phyloP scores from a whole-genome alignment of 1,140 invertebrate genomes.

The Orchesella cincta region DNA sequence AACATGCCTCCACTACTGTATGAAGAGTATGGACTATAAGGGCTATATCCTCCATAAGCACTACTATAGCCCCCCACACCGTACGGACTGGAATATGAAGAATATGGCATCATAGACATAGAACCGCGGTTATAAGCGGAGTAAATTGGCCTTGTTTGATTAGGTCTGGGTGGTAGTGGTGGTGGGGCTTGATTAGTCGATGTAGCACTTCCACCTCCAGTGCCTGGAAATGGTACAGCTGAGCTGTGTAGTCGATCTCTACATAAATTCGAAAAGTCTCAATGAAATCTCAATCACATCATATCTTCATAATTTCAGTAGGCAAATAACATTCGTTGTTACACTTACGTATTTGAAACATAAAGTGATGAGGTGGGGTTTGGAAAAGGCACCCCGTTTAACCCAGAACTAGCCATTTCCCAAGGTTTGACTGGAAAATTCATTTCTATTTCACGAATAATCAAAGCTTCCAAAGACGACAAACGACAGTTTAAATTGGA shows the following conservation, averaged over 20 bases:
- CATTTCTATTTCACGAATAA: not conserved
- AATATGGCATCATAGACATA: slow-evolving; percentile 38
- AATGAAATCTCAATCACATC: no score
- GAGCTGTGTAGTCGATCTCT: slow-evolving; percentile 48
- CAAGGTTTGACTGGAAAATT: slow-evolving; percentile 45
- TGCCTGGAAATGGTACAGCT: slow-evolving; percentile 42
- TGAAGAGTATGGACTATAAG: not conserved
- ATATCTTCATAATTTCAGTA: no score
- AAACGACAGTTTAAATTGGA: no score
- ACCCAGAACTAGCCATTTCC: slow-evolving; percentile 33
- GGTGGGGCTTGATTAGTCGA: not conserved
- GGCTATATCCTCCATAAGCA: slow-evolving; percentile 53
- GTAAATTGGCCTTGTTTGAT: slow-evolving; percentile 41
- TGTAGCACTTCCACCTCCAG: slow-evolving; percentile 36
- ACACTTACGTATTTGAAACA: slow-evolving; percentile 39
- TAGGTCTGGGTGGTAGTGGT: slow-evolving; percentile 42
- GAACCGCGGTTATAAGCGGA: slow-evolving; percentile 29
- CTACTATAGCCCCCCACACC: no score
- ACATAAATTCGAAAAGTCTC: no score
- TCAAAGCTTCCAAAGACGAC: no score
- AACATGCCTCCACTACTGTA: slow-evolving; percentile 51
- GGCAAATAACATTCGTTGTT: no score
- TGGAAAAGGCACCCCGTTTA: not conserved
- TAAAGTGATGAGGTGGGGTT: not conserved
- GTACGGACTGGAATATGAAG: slow-evolving; percentile 34